Base-by-base conservation (phyloP, 2,888 invertebrate genomes). In the Iphiclides podalirius region DNA sequence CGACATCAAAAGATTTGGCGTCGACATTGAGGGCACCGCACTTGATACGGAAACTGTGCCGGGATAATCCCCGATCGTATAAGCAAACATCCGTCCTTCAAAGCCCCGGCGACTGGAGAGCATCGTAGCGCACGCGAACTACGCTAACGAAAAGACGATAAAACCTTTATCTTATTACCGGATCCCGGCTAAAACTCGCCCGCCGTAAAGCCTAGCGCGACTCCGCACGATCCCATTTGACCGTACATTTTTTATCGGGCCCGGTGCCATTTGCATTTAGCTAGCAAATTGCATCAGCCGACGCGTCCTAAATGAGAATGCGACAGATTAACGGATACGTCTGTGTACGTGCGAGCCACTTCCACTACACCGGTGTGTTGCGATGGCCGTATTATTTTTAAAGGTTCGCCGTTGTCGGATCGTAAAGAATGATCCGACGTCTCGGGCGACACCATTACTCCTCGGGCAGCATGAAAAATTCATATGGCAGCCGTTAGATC, bases 391-490 rank as follows among this genome's bases (percentile, higher is more conserved):
- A 81, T n/a, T 81, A 79, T 79, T 77, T 77, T 80, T 77, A 79
- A 79, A 78, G 72, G 75, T 69, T 67, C 72, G 8, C 71, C 66
- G 79, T 79, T 80, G 82, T 84, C 80, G 74, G 70, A 73, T 85
- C 86, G 83, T 87, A 87, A 88, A 88, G 84, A 87, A 86, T 87
- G 87, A 87, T 84, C 79, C 83, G 67, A 60, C 69, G 80, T 81
- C 79, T 80, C 74, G 64, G 62, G 78, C 76, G 75, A 72, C 75
- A 78, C 84, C 83, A 84, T 85, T 86, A 85, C 79, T 84, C 72
- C 75, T 79, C 64, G 73, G 71, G 65, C 58, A 78, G 66, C 83
- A 87, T 88, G 87, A 88, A 87, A 88, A 78, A 88, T 87, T 87
- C 87, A 87, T 88, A 79, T 64, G 70, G 66, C 61, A 62, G 72